Percentiles rank a stretch among this genome's conserved stretches.
Conservation (phyloP, 2,113 vertebrate genomes). For the Dasyornis broadbenti region DNA sequence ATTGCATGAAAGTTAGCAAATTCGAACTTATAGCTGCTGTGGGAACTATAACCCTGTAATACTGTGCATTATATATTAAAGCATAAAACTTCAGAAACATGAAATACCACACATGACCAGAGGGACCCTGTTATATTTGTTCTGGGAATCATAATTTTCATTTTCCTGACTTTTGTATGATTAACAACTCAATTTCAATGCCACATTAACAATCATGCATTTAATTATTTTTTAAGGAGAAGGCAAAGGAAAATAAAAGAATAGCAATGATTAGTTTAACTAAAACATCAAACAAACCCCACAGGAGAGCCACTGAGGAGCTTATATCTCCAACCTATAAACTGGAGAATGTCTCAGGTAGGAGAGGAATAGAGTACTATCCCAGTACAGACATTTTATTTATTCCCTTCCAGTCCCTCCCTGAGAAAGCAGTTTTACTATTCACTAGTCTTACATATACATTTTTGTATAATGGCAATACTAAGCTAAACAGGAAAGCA, state of each 20-base stretch:
- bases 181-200: conserved; percentile 39
- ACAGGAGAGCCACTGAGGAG: not conserved
- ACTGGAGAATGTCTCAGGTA: not conserved
- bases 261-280: conserved; percentile 19
- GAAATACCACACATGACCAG: conserved; percentile 34
- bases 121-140: conserved; percentile 9
- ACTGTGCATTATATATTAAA: conserved; percentile 6
- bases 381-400: not conserved
- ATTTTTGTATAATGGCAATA: not conserved
- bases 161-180: conserved; percentile 22
- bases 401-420: not conserved
- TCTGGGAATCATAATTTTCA: conserved; percentile 32
- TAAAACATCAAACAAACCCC: conserved; percentile 11
- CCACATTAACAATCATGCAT: conserved; percentile 4
- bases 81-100: conserved; percentile 25
- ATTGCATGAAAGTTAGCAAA: conserved; percentile 20
- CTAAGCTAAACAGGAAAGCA: not conserved
- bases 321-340: not conserved
- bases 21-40: conserved; percentile 8
- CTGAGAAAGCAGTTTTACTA: not conserved
- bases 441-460: not conserved
- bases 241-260: conserved; percentile 13
- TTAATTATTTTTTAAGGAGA: conserved; percentile 35
- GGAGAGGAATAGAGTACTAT: not conserved
- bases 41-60: conserved; percentile 24